These are phyloP conservation scores for Erpobdella octoculata DNA, from an alignment of 2,888 invertebrate genomes.

Conservation along the genomic window DNA sequence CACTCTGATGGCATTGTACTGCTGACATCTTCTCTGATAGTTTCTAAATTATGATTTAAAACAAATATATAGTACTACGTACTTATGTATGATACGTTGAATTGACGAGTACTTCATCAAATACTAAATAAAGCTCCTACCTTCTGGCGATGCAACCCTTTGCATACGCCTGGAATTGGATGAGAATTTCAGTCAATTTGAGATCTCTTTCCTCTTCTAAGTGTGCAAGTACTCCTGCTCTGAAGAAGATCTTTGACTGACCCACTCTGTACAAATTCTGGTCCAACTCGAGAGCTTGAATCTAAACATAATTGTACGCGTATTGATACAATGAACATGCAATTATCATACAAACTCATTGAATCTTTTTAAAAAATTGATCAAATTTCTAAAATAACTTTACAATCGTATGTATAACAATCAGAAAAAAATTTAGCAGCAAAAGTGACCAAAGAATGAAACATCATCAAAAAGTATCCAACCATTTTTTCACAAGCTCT, in stretches of 20 bases:
- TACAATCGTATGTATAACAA: too few relatives aligned
- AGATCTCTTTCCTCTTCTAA: conserved; percentile 97
- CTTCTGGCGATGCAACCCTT: conserved; percentile 83
- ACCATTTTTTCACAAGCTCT: conserved; percentile 96
- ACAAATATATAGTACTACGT: too few relatives aligned
- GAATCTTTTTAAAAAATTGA: too few relatives aligned
- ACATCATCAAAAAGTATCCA: too few relatives aligned
- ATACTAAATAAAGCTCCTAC: conserved; percentile 39
- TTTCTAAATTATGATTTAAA: conserved; percentile 56
- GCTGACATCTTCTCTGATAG: conserved; percentile 92
- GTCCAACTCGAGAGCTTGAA: conserved; percentile 87
- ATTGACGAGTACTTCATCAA: too few relatives aligned
- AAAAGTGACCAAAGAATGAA: too few relatives aligned
- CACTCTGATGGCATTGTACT: conserved; percentile 93
- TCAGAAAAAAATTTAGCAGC: not conserved
- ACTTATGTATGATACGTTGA: too few relatives aligned
- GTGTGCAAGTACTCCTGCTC: conserved; percentile 87
- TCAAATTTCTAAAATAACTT: too few relatives aligned
- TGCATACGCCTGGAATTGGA: conserved; percentile 93
- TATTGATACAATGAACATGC: not conserved
- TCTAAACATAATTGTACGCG: conserved; percentile 52
- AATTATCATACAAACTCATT: not conserved
- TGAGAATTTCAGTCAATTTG: conserved; percentile 94
- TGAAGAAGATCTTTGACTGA: conserved; percentile 98
- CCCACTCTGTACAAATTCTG: conserved; percentile 92